Conservation (phyloP, 2,888 invertebrate genomes). For the Nomada goodeniana region DNA sequence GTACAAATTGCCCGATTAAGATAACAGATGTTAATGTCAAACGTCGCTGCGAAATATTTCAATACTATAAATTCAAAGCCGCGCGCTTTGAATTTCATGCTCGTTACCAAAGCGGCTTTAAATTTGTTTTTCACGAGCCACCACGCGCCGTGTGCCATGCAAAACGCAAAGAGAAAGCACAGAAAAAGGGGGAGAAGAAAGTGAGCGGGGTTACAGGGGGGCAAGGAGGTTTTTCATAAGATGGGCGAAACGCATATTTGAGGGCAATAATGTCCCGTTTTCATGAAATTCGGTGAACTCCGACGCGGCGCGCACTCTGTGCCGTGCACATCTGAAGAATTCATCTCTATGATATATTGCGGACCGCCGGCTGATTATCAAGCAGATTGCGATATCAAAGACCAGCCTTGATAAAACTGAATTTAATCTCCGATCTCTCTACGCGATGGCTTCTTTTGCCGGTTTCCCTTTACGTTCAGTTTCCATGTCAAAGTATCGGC, state of each 20-base stretch:
- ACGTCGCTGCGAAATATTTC: background rate
- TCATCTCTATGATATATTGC: conserved; percentile 60
- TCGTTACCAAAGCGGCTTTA: background rate
- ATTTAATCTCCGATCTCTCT: conserved; percentile 56
- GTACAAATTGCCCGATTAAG: no score
- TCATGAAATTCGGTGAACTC: conserved; percentile 61
- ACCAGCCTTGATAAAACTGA: conserved; percentile 53
- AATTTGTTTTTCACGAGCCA: background rate
- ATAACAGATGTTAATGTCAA: background rate
- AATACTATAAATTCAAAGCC: background rate
- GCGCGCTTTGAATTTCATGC: background rate
- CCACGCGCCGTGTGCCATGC: background rate
- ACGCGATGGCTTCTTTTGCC: conserved; percentile 28
- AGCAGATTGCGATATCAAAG: conserved; percentile 62
- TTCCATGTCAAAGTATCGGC: conserved; percentile 59
- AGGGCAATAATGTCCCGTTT: conserved; percentile 58
- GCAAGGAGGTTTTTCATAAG: conserved; percentile 54
- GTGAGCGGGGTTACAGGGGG: background rate
- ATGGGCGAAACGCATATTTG: conserved; percentile 48
- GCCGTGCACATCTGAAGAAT: conserved; percentile 54
- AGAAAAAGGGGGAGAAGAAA: background rate
- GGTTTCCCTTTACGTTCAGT: conserved; percentile 42
- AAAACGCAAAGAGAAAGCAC: background rate
- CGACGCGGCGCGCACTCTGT: conserved; percentile 13
- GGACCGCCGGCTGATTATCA: conserved; percentile 56